Percentiles rank a stretch among this genome's conserved stretches.
Conservation (phyloP, 2,888 invertebrate species). For the Xanthorhoe spadicearia region DNA sequence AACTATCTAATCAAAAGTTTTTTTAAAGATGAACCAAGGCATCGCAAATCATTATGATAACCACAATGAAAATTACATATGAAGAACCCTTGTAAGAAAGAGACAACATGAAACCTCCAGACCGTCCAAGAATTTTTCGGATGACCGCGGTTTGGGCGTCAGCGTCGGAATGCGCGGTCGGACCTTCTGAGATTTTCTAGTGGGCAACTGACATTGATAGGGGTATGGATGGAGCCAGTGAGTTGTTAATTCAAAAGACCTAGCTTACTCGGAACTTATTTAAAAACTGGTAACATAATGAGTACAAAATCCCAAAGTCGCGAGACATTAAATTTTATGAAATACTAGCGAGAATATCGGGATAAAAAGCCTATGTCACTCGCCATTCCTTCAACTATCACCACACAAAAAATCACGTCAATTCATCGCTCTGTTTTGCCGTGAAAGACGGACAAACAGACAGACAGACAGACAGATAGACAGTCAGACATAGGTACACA, state of each 20-base stretch:
- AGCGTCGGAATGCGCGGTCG: slow-evolving; percentile 74
- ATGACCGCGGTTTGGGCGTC: slow-evolving; percentile 60
- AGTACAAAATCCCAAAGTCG: neutral
- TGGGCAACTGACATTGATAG: slow-evolving; percentile 70
- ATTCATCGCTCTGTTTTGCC: too few species aligned
- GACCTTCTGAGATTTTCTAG: slow-evolving; percentile 68
- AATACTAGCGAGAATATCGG: too few species aligned
- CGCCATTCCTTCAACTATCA: too few species aligned
- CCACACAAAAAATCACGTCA: too few species aligned
- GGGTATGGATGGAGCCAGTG: slow-evolving; percentile 43
- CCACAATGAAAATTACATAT: neutral
- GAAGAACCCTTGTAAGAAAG: slow-evolving; percentile 48
- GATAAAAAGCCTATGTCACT: too few species aligned
- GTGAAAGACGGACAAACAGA: too few species aligned
- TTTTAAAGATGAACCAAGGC: too few species aligned
- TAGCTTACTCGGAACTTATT: neutral
- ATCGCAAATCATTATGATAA: too few species aligned
- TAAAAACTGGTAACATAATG: neutral
- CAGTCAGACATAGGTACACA: too few species aligned
- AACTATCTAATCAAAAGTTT: neutral
- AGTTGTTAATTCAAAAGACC: slow-evolving; percentile 1
- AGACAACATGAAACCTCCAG: slow-evolving; percentile 52
- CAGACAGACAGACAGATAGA: too few species aligned
- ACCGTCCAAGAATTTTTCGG: slow-evolving; percentile 67
- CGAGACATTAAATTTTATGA: too few species aligned